phyloP scores from a whole-genome alignment of 2,113 vertebrate species.

The Trematocara variabile region DNA sequence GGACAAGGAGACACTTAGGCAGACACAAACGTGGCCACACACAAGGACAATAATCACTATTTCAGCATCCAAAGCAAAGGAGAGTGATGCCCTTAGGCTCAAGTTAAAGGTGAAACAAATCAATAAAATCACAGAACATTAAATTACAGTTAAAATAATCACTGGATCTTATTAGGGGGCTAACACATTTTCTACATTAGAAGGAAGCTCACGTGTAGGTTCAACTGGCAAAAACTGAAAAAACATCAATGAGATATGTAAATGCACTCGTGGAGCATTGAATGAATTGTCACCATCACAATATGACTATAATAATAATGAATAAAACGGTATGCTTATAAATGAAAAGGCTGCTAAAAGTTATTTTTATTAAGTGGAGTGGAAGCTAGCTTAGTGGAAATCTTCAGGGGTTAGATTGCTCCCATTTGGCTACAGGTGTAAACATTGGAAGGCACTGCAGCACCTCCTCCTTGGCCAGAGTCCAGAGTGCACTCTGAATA shows the following conservation, averaged over 20 bases:
- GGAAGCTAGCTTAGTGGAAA: constrained; percentile 10
- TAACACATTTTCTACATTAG: neutral
- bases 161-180: neutral
- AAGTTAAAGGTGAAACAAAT: neutral
- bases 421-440: constrained; percentile 39
- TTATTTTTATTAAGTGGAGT: constrained; percentile 2
- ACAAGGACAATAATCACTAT: neutral
- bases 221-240: neutral
- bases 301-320: neutral
- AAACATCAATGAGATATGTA: neutral
- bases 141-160: neutral
- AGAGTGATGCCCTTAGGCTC: neutral
- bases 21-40: neutral
- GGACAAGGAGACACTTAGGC: neutral
- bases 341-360: constrained; percentile 9
- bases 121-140: neutral
- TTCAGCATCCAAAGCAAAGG: neutral
- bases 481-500: constrained; percentile 30
- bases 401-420: constrained; percentile 33
- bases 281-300: neutral
- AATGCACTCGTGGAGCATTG: neutral
- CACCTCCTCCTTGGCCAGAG: constrained; percentile 27
- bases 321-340: neutral
- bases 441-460: constrained; percentile 34
- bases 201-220: neutral